These are phyloP conservation scores for Anniella stebbinsi DNA, from an alignment of 2,797 vertebrate genomes.

Conservation along the genomic window DNA sequence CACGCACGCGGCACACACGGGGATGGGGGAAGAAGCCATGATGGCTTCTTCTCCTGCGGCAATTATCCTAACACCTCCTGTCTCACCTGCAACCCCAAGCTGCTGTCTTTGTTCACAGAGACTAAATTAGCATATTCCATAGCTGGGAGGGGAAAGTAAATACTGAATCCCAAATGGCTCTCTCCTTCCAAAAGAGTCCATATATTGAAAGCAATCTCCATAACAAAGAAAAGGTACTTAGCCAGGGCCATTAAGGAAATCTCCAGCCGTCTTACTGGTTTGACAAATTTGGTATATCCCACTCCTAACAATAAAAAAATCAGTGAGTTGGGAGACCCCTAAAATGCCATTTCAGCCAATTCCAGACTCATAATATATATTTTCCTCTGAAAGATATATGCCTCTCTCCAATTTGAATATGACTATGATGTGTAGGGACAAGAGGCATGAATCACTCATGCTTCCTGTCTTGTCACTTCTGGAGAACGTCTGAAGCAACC, in stretches of 20 bases:
- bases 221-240: not conserved
- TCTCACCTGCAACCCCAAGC: not conserved
- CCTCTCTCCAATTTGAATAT: not conserved
- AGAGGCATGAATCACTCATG: not conserved
- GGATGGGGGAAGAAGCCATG: too few species aligned
- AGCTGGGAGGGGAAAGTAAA: not conserved
- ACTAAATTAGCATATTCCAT: not conserved
- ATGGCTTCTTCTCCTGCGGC: too few species aligned
- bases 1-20: too few species aligned
- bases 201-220: not conserved
- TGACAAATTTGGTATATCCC: not conserved
- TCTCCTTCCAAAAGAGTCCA: not conserved
- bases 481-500: not conserved
- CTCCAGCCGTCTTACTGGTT: not conserved
- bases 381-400: not conserved
- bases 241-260: not conserved
- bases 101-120: not conserved
- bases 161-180: not conserved
- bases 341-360: not conserved
- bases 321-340: not conserved
- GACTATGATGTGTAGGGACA: too few species aligned
- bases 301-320: not conserved
- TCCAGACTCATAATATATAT: not conserved
- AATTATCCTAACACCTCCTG: not conserved
- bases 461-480: not conserved